Evolutionary conservation across 2,113 vertebrate genomes (phyloP).

Genomic region (Actenoides lindsayi): DNA sequence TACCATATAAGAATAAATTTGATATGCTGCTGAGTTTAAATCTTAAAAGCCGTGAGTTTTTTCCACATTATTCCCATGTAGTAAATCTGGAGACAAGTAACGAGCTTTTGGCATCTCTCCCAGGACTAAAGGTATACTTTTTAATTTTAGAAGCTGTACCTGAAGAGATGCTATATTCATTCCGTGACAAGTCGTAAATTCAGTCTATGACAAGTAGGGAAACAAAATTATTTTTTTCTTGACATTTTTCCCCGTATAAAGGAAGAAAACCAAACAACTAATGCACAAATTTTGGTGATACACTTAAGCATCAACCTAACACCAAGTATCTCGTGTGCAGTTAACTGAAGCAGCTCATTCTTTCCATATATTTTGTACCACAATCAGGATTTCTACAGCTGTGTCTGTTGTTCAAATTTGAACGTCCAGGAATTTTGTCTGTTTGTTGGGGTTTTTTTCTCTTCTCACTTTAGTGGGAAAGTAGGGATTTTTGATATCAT

Average conservation of each 20-base stretch:
- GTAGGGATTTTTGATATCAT: not conserved
- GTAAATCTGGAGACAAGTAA: conserved; percentile 68
- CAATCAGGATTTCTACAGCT: not conserved
- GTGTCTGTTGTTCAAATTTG: not conserved
- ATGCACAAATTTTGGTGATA: not conserved
- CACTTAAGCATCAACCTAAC: not conserved
- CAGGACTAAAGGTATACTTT: conserved; percentile 60
- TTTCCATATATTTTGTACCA: not conserved
- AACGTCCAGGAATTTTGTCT: not conserved
- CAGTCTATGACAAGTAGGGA: conserved; percentile 26
- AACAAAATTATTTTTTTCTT: conserved; percentile 23
- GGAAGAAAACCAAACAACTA: conserved; percentile 8
- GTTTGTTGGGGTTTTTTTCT: not conserved
- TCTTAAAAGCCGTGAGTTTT: conserved; percentile 67
- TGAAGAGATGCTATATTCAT: conserved; percentile 60
- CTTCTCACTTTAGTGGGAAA: not conserved
- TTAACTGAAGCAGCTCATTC: not conserved
- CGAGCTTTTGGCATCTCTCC: conserved; percentile 60
- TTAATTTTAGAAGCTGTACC: conserved; percentile 67
- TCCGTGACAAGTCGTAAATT: conserved; percentile 14
- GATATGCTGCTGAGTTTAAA: conserved; percentile 75
- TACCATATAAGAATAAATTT: conserved; percentile 83
- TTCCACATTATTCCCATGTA: conserved; percentile 70
- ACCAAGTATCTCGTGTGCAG: not conserved
- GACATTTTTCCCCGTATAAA: conserved; percentile 16